Conservation (phyloP, 2,113 vertebrate species). For the Xiphias gladius region DNA sequence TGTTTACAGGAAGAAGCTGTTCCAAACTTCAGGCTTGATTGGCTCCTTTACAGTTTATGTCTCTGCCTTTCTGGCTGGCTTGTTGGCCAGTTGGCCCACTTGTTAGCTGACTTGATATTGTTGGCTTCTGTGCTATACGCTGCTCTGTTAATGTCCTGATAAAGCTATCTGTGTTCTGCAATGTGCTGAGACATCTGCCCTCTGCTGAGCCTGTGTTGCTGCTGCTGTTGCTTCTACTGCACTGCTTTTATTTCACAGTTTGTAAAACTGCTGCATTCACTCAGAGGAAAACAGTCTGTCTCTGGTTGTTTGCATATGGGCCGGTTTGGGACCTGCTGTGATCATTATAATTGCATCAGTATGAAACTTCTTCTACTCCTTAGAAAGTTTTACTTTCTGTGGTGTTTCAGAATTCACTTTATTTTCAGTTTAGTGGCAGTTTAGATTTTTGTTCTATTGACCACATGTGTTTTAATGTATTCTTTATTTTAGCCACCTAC, state of each 20-base stretch:
- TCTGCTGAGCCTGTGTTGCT: conserved; percentile 61
- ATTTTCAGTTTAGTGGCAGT: not conserved
- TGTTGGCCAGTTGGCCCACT: conserved; percentile 69
- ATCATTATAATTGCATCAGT: conserved; percentile 3
- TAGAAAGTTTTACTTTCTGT: not conserved
- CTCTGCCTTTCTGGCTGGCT: conserved; percentile 61
- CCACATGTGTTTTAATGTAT: not conserved
- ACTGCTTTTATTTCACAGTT: conserved; percentile 54
- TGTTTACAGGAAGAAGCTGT: conserved; percentile 35
- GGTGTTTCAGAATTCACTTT: not conserved
- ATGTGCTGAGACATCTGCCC: conserved; percentile 75
- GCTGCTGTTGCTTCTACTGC: conserved; percentile 44
- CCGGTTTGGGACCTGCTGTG: conserved; percentile 8
- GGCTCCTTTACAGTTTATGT: conserved; percentile 43
- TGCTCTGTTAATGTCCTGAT: conserved; percentile 76
- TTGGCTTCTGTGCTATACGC: conserved; percentile 65
- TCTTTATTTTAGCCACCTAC: not conserved
- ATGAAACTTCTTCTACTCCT: conserved; percentile 23
- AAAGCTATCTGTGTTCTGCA: conserved; percentile 76
- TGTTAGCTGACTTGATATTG: conserved; percentile 73
- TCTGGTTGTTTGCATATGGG: conserved; percentile 26
- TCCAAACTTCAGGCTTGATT: conserved; percentile 53
- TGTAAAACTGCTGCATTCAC: conserved; percentile 41
- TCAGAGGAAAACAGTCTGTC: conserved; percentile 21
- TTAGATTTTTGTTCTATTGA: not conserved